These are phyloP conservation scores for Sarcophaga carnaria DNA, from an alignment of 2,888 invertebrate genomes.

Conservation along the genomic window DNA sequence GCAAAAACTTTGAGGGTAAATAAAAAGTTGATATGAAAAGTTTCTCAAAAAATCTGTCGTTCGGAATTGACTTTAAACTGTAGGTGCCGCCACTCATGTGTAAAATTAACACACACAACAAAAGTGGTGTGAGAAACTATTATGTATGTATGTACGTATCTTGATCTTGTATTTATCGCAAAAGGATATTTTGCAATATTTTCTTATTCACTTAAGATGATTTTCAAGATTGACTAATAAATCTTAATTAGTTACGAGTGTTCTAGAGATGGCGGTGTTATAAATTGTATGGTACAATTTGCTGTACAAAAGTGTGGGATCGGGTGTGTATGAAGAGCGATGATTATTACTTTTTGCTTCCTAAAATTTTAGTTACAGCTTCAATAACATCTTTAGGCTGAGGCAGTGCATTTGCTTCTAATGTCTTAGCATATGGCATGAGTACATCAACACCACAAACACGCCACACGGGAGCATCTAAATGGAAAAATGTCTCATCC, in stretches of 20 bases:
- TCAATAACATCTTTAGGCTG: slow-evolving; percentile 88
- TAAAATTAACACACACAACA: too few species aligned
- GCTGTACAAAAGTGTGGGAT: slow-evolving; percentile 38
- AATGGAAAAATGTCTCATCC: slow-evolving; percentile 95
- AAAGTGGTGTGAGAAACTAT: too few species aligned
- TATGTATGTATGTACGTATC: not conserved
- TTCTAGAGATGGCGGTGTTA: slow-evolving; percentile 61
- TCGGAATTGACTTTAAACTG: too few species aligned
- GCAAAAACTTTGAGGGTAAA: too few species aligned
- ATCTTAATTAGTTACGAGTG: slow-evolving; percentile 43
- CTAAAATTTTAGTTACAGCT: slow-evolving; percentile 90
- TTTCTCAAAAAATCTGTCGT: too few species aligned
- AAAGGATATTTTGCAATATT: slow-evolving; percentile 14
- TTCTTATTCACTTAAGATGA: slow-evolving; percentile 35
- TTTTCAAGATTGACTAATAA: slow-evolving; percentile 48
- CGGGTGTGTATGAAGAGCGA: not conserved
- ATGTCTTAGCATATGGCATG: slow-evolving; percentile 96
- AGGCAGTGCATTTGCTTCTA: slow-evolving; percentile 92
- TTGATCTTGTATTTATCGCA: slow-evolving; percentile 38
- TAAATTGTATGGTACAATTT: slow-evolving; percentile 32
- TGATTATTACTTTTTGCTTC: slow-evolving; percentile 76
- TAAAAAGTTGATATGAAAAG: too few species aligned
- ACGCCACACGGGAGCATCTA: slow-evolving; percentile 96
- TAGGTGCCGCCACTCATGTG: too few species aligned
- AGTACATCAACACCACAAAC: slow-evolving; percentile 96